Percentiles rank a stretch among this genome's conserved stretches.
Evolutionary conservation across 1,140 invertebrate species (phyloP).

Genomic region (Latrodectus geometricus): DNA sequence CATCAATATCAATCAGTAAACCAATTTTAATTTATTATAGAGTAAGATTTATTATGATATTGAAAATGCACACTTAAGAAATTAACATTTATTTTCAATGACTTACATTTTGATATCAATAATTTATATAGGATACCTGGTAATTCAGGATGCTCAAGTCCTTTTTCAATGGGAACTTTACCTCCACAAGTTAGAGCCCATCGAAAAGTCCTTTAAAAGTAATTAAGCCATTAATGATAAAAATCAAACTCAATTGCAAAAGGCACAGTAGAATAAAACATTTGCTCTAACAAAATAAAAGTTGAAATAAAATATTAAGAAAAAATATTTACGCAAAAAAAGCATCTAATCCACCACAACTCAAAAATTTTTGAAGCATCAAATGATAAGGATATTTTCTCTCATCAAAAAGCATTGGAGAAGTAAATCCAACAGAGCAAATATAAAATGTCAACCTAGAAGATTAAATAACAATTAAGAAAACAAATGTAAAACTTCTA

Average conservation of each 20-base stretch:
- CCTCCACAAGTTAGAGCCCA: conserved; percentile 81
- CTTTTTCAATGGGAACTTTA: conserved; percentile 73
- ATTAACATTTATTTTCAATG: too few species aligned
- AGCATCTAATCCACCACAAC: conserved; percentile 80
- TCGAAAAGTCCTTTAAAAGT: conserved; percentile 76
- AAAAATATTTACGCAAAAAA: conserved; percentile 77
- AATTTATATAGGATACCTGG: conserved; percentile 66
- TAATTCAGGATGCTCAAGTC: conserved; percentile 76
- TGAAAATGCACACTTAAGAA: background rate
- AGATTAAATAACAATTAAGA: background rate
- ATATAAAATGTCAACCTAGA: conserved; percentile 82
- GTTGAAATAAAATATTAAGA: background rate
- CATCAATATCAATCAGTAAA: too few species aligned
- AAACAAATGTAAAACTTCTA: background rate
- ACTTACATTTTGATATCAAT: too few species aligned
- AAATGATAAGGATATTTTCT: conserved; percentile 88
- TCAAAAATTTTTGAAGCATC: conserved; percentile 88
- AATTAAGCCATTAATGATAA: background rate
- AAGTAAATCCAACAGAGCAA: conserved; percentile 88
- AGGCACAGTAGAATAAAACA: background rate
- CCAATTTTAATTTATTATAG: background rate
- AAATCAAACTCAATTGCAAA: background rate
- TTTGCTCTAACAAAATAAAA: background rate
- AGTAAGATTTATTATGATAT: background rate
- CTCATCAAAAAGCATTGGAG: conserved; percentile 90